Evolutionary conservation across 2,888 invertebrate species (phyloP).

Genomic region (Crepidodera aurea): DNA sequence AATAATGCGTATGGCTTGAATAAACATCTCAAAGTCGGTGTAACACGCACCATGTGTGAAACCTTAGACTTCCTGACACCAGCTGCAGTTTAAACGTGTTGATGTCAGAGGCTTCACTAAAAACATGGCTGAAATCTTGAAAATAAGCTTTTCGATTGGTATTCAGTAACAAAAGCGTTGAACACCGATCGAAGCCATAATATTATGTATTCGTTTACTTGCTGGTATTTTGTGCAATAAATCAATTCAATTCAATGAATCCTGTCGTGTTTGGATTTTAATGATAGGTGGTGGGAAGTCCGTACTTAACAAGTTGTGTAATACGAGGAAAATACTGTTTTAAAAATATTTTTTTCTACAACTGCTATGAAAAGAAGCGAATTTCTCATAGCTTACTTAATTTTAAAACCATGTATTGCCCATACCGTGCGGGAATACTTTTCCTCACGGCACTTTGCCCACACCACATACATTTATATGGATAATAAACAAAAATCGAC

Average conservation of each 20-base stretch:
- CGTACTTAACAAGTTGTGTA: slow-evolving; percentile 3
- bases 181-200: slow-evolving; percentile 11
- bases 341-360: too few species aligned
- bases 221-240: background rate
- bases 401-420: too few species aligned
- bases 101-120: slow-evolving; percentile 17
- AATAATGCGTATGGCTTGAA: slow-evolving; percentile 39
- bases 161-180: slow-evolving; percentile 13
- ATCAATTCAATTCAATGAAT: slow-evolving; percentile 13
- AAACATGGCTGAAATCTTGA: slow-evolving; percentile 7
- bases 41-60: slow-evolving; percentile 52
- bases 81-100: slow-evolving; percentile 45
- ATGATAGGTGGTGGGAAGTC: background rate
- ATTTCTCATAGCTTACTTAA: too few species aligned
- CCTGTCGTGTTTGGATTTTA: background rate
- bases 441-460: too few species aligned
- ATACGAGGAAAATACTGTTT: background rate
- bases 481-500: too few species aligned
- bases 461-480: too few species aligned
- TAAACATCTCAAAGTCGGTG: slow-evolving; percentile 44
- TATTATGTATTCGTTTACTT: background rate
- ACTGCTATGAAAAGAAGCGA: too few species aligned
- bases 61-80: slow-evolving; percentile 58
- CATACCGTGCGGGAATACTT: too few species aligned
- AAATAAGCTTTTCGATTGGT: slow-evolving; percentile 5